phyloP scores from a whole-genome alignment of 2,113 vertebrate genomes.

The Cricetomys ansorgei region DNA sequence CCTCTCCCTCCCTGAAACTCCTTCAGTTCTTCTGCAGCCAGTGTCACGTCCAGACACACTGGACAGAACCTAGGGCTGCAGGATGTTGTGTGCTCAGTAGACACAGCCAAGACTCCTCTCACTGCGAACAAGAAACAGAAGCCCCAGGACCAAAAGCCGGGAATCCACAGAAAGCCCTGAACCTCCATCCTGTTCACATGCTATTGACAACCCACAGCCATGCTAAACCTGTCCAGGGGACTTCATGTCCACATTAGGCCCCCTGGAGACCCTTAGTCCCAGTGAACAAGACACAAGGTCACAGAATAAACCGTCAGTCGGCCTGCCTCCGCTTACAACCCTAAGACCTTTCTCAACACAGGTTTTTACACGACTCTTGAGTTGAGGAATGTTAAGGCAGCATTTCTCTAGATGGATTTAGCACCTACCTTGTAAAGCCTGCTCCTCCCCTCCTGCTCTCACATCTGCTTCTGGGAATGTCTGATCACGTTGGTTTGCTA shows the following conservation, averaged over 20 bases:
- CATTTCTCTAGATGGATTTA: neutral
- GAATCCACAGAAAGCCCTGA: neutral
- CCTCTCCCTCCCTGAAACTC: neutral
- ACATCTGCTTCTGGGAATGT: neutral
- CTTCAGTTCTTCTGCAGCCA: neutral
- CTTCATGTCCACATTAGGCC: accelerated
- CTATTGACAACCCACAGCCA: too few relatives aligned
- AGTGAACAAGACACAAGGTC: neutral
- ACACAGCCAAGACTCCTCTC: neutral
- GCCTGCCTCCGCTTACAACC: neutral
- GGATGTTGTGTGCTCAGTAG: neutral
- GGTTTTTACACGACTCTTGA: neutral
- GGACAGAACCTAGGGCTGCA: neutral
- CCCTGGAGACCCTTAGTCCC: neutral
- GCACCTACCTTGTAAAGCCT: neutral
- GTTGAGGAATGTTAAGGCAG: neutral
- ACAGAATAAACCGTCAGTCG: neutral
- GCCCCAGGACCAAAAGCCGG: neutral
- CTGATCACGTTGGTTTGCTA: neutral
- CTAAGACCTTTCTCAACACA: neutral
- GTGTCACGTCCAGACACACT: neutral
- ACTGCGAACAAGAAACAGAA: neutral
- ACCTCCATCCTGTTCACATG: neutral
- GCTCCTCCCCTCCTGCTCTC: neutral
- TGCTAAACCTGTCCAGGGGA: neutral